A percentile compares a stretch with the other conserved stretches of the same genome.
These are phyloP conservation scores for Cheirogaleus medius DNA, from an alignment of 2,113 vertebrate genomes.

Conservation along the genomic window DNA sequence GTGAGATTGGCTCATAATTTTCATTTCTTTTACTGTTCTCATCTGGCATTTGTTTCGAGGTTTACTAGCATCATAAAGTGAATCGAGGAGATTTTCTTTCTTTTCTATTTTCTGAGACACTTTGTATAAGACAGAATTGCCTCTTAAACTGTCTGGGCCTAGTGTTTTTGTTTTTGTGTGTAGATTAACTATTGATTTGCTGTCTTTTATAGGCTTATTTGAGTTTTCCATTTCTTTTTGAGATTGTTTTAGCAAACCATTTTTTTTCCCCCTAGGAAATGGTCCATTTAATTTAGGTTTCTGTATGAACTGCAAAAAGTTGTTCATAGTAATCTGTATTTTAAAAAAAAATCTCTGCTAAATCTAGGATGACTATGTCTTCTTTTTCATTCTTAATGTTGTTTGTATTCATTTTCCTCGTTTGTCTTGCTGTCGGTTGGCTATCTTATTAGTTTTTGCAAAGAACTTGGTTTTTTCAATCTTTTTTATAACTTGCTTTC, in stretches of 20 bases:
- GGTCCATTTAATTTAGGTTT: slow-evolving; percentile 49
- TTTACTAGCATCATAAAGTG: slow-evolving; percentile 59
- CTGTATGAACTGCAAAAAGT: neutral
- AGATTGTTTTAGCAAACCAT: slow-evolving; percentile 50
- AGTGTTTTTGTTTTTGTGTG: slow-evolving; percentile 28
- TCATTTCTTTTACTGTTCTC: slow-evolving; percentile 42
- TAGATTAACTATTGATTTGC: slow-evolving; percentile 70
- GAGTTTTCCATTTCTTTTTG: slow-evolving; percentile 53
- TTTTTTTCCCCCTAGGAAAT: slow-evolving; percentile 56
- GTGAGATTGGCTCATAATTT: slow-evolving; percentile 41
- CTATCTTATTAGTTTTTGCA: neutral
- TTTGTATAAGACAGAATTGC: slow-evolving; percentile 30
- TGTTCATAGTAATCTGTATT: slow-evolving; percentile 20
- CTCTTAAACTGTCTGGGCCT: slow-evolving; percentile 47
- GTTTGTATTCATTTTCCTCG: neutral
- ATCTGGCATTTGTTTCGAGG: slow-evolving; percentile 4
- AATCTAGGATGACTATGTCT: neutral
- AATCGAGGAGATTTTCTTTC: neutral
- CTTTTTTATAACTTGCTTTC: neutral
- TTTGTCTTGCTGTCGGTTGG: neutral
- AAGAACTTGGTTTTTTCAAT: slow-evolving; percentile 31
- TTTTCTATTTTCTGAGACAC: slow-evolving; percentile 42
- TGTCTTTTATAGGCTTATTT: slow-evolving; percentile 51
- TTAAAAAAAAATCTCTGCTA: neutral
- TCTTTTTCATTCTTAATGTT: neutral